Conservation (phyloP, 2,888 invertebrate species). For the Spodoptera exigua region DNA sequence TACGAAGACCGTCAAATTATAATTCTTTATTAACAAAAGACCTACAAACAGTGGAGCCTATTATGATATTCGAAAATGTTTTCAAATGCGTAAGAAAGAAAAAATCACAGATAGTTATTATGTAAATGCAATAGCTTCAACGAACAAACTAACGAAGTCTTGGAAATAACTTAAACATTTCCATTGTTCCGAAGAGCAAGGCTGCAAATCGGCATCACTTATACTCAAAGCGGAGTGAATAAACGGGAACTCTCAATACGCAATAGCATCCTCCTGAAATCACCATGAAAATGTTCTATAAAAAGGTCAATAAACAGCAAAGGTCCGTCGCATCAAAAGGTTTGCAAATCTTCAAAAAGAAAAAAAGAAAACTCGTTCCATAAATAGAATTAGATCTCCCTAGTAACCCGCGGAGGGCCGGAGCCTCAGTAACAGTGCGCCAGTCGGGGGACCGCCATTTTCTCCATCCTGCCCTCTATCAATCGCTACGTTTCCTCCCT, state of each 20-base stretch:
- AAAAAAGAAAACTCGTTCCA: slow-evolving; percentile 41
- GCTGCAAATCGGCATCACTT: too few relatives aligned
- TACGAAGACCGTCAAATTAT: too few relatives aligned
- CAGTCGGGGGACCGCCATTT: slow-evolving; percentile 61
- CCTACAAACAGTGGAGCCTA: too few relatives aligned
- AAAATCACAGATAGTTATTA: too few relatives aligned
- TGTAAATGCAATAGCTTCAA: too few relatives aligned
- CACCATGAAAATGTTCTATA: slow-evolving; percentile 34
- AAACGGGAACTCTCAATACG: slow-evolving; percentile 2
- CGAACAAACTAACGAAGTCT: too few relatives aligned
- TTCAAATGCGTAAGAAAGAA: too few relatives aligned
- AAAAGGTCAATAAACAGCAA: slow-evolving; percentile 41
- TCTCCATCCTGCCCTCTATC: slow-evolving; percentile 69
- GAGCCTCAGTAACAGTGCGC: slow-evolving; percentile 10
- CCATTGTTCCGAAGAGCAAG: too few relatives aligned
- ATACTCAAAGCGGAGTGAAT: too few relatives aligned
- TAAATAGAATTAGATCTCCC: slow-evolving; percentile 55
- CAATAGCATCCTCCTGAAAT: slow-evolving; percentile 14
- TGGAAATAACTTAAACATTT: too few relatives aligned
- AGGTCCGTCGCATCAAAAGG: slow-evolving; percentile 47
- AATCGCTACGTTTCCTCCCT: slow-evolving; percentile 70
- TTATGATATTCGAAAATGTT: too few relatives aligned
- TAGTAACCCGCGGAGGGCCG: slow-evolving; percentile 24
- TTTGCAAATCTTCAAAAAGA: slow-evolving; percentile 43
- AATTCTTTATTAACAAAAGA: too few relatives aligned